Conservation (phyloP, 2,888 invertebrate species). For the Neoaliturus tenellus region DNA sequence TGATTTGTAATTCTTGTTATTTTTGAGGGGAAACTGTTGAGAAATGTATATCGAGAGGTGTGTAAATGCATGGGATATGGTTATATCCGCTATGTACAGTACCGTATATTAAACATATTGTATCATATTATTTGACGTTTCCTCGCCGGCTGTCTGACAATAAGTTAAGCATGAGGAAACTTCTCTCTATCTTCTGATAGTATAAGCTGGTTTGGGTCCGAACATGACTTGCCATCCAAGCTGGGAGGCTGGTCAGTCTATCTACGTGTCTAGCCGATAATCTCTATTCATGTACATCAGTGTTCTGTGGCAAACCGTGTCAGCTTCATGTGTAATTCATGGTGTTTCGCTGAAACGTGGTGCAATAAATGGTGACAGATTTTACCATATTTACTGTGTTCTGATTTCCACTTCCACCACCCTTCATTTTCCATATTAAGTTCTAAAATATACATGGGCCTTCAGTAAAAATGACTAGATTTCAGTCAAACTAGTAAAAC, state of each 20-base stretch:
- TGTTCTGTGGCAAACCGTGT: slow-evolving; percentile 59
- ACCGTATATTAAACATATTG: slow-evolving; percentile 43
- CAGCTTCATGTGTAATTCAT: slow-evolving; percentile 62
- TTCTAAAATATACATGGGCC: too few relatives aligned
- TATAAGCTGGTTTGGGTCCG: slow-evolving; percentile 69
- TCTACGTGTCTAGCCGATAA: slow-evolving; percentile 58
- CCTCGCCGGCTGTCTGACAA: slow-evolving; percentile 61
- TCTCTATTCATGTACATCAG: slow-evolving; percentile 60
- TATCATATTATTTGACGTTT: slow-evolving; percentile 41
- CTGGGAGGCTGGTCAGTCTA: slow-evolving; percentile 64
- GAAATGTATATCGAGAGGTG: slow-evolving; percentile 16
- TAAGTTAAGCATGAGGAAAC: slow-evolving; percentile 58
- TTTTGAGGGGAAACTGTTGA: slow-evolving; percentile 5
- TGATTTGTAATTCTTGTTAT: not conserved
- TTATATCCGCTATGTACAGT: slow-evolving; percentile 33
- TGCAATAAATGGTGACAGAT: slow-evolving; percentile 60
- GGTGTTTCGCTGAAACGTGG: slow-evolving; percentile 65
- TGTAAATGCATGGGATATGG: slow-evolving; percentile 11
- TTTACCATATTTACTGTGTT: slow-evolving; percentile 19
- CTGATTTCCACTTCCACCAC: not conserved
- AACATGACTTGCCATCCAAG: slow-evolving; percentile 62
- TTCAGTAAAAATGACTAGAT: too few relatives aligned
- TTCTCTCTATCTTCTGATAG: slow-evolving; percentile 52
- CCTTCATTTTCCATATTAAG: too few relatives aligned
- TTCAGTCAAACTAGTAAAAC: too few relatives aligned